Base-by-base conservation (phyloP, 1,140 invertebrate genomes). In the Hylyphantes graminicola region DNA sequence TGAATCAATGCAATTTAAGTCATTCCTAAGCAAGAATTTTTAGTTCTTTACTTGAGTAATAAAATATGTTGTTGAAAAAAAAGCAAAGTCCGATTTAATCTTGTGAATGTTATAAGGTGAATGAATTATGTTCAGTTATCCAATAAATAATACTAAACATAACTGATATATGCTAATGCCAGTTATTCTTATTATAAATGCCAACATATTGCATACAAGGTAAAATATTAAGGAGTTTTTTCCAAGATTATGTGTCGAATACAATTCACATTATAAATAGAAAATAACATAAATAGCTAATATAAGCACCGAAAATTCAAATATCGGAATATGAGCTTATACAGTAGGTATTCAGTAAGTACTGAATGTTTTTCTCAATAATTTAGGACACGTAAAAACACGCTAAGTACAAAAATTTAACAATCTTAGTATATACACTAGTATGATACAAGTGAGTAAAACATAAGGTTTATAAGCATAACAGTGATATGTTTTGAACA, bases 401-500 rank as follows among this genome's bases (percentile, higher is more conserved):
- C 80, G 75, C 72, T 65, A 83, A 75, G 80, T 83, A 83, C 80
- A 83, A 83, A 81, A 83, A 74, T 83, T 59, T 83, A 81, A 81
- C 72, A 83, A 83, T 59, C 54, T 55, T 50, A 57, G 55, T 83
- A 83, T 83, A 72, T 83, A 83, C 80, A 83, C 50, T 10, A 57
- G 50, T 57, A 64, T 63, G 74, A 63, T 83, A 83, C 80, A 83
- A 75, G 72, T 83, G 72, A 83, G 65, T 73, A 17, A 19, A 83
- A 75, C 68, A 54, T 55, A 83, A 83, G 55, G n/a, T 7, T 12
- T 73, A 57, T 55, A 55, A 9, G 21, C 57, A 64, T 61, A 83
- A 83, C 35, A 74, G 72, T 83, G 80, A 83, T 83, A 83, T 83
- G 80, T 83, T 54, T 65, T 64, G 74, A 82, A 68, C 73, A 68